These are phyloP conservation scores for Caranx ignobilis DNA, from an alignment of 2,113 vertebrate genomes.

Conservation along the genomic window DNA sequence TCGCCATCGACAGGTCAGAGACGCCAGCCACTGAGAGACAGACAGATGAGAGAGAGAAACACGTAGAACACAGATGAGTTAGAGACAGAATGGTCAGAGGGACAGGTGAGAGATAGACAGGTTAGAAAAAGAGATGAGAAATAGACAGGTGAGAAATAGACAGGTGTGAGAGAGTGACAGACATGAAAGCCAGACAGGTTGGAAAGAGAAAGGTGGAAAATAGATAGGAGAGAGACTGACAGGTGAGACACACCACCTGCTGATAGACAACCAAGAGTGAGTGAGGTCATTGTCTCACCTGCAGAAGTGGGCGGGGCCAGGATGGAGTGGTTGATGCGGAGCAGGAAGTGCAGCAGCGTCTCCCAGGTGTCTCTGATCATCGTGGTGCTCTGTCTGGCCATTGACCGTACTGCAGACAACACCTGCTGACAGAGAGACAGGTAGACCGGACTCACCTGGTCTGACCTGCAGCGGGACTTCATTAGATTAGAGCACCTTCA, in stretches of 20 bases:
- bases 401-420: conserved; percentile 90
- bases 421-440: conserved; percentile 92
- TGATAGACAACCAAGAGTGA: not conserved
- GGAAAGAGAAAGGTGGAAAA: not conserved
- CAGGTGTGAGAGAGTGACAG: conserved; percentile 26
- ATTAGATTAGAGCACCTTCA: not conserved
- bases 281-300: conserved; percentile 21
- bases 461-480: conserved; percentile 77
- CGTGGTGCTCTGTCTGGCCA: conserved; percentile 88
- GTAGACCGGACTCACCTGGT: conserved; percentile 87
- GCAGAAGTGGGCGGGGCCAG: conserved; percentile 87
- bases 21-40: conserved; percentile 80
- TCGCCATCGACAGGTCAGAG: conserved; percentile 91
- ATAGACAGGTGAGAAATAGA: conserved; percentile 60
- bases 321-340: conserved; percentile 92
- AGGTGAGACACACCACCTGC: conserved; percentile 84
- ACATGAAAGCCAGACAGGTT: conserved; percentile 59
- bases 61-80: not conserved
- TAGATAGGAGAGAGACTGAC: not conserved
- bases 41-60: not conserved
- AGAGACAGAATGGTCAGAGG: not conserved
- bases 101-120: conserved; percentile 61
- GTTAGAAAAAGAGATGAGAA: not conserved
- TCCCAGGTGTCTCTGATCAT: conserved; percentile 97
- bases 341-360: conserved; percentile 92